phyloP scores from a whole-genome alignment of 1,140 invertebrate species.

The Delia radicum region DNA sequence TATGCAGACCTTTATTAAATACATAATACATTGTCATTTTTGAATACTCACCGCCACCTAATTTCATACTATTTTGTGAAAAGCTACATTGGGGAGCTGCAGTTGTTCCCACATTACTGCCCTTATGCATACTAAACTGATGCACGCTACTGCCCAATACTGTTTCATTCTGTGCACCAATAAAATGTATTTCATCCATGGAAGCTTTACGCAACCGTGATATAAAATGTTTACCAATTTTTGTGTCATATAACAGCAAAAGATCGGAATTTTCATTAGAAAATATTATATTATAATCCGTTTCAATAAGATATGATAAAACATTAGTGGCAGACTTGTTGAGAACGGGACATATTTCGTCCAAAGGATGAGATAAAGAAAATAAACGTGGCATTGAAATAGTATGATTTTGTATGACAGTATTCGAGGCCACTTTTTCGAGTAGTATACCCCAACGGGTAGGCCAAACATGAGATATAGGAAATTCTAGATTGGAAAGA shows the following conservation, averaged over 20 bases:
- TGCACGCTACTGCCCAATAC: neutral
- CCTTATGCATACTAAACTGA: conserved; percentile 19
- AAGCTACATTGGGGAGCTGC: conserved; percentile 9
- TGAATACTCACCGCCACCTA: conserved; percentile 7
- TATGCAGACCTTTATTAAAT: too few relatives aligned
- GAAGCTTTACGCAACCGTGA: conserved; percentile 78
- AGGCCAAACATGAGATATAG: conserved; percentile 74
- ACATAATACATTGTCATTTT: neutral
- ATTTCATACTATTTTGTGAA: conserved; percentile 27
- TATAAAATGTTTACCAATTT: conserved; percentile 75
- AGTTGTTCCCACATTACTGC: conserved; percentile 3
- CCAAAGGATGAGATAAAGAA: conserved; percentile 82
- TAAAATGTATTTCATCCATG: conserved; percentile 67
- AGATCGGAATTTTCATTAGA: conserved; percentile 66
- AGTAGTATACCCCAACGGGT: conserved; percentile 77
- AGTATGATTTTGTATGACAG: conserved; percentile 43
- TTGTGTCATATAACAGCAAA: conserved; percentile 74
- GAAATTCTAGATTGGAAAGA: conserved; percentile 79
- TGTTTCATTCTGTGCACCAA: conserved; percentile 48
- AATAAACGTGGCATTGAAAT: conserved; percentile 69
- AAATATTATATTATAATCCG: conserved; percentile 62
- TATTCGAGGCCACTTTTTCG: conserved; percentile 63
- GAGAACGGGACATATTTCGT: conserved; percentile 84
- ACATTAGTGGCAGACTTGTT: conserved; percentile 61
- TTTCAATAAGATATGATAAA: conserved; percentile 63